phyloP scores from a whole-genome alignment of 2,888 invertebrate genomes.

The Oeneis ivallda region DNA sequence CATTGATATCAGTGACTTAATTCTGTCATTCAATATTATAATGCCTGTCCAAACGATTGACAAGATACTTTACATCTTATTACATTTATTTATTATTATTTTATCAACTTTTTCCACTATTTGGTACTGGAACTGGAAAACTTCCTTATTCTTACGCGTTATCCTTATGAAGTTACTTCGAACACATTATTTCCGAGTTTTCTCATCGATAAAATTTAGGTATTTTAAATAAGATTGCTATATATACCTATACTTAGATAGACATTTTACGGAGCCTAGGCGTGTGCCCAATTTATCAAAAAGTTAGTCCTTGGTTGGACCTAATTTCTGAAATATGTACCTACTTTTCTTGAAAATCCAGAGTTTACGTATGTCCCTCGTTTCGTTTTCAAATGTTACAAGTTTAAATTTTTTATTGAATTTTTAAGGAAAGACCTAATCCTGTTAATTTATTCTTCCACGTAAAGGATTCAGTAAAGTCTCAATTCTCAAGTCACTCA shows the following conservation, averaged over 20 bases:
- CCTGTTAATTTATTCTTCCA: conserved; percentile 32
- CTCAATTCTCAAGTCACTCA: conserved; percentile 61
- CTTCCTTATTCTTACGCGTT: not conserved
- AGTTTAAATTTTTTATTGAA: not conserved
- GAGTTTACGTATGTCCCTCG: no score
- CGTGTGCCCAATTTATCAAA: no score
- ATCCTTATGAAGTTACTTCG: no score
- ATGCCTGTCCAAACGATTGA: conserved; percentile 60
- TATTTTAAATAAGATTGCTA: no score
- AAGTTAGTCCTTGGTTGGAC: no score
- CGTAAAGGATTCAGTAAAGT: conserved; percentile 42
- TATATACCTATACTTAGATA: no score
- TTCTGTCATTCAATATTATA: conserved; percentile 42
- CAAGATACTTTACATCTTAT: conserved; percentile 34
- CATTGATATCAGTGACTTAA: conserved; percentile 54
- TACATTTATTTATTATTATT: conserved; percentile 1
- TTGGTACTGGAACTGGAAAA: not conserved
- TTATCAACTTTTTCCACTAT: not conserved
- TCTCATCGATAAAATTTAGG: no score
- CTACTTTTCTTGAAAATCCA: no score
- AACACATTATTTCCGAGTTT: no score
- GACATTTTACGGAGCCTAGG: no score
- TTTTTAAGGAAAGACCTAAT: not conserved
- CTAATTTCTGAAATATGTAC: no score
- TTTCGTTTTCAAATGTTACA: no score